A percentile compares a stretch with the other conserved stretches of the same genome.
Evolutionary conservation across 2,888 invertebrate species (phyloP).

Genomic region (Polymixis flavicincta): DNA sequence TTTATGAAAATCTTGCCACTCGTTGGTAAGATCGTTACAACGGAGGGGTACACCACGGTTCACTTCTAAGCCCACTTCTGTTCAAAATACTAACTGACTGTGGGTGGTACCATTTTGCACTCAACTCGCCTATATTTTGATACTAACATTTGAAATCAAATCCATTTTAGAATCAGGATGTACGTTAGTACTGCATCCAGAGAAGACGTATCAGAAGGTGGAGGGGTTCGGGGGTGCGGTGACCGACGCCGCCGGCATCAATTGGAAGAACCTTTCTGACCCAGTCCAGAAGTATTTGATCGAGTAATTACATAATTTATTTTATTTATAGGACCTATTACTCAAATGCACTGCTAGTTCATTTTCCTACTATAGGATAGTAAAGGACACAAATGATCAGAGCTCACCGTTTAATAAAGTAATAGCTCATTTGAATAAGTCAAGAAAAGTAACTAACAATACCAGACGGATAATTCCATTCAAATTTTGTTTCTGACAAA

Average conservation of each 20-base stretch:
- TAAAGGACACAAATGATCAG: not conserved
- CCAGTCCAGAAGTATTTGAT: conserved; percentile 77
- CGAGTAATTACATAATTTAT: conserved; percentile 55
- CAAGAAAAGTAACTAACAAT: not conserved
- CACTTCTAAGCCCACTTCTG: not conserved
- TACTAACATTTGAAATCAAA: not conserved
- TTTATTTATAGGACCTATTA: not conserved
- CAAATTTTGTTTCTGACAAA: not conserved
- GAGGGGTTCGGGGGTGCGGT: conserved; percentile 96
- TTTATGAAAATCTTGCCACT: not conserved
- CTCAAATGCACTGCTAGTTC: not conserved
- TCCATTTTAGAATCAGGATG: conserved; percentile 33
- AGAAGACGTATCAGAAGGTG: conserved; percentile 91
- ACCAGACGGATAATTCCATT: not conserved
- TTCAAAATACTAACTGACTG: not conserved
- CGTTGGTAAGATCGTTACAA: not conserved
- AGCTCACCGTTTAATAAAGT: not conserved
- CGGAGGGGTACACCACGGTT: not conserved
- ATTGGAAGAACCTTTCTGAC: conserved; percentile 90
- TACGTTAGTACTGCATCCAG: conserved; percentile 46
- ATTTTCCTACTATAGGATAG: not conserved
- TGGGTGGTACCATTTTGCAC: too few species aligned
- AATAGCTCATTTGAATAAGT: not conserved
- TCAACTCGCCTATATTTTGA: too few species aligned
- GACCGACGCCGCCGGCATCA: conserved; percentile 93